Evolutionary conservation across 2,113 vertebrate genomes (phyloP).

Genomic region (Romanogobio albipinnatus): DNA sequence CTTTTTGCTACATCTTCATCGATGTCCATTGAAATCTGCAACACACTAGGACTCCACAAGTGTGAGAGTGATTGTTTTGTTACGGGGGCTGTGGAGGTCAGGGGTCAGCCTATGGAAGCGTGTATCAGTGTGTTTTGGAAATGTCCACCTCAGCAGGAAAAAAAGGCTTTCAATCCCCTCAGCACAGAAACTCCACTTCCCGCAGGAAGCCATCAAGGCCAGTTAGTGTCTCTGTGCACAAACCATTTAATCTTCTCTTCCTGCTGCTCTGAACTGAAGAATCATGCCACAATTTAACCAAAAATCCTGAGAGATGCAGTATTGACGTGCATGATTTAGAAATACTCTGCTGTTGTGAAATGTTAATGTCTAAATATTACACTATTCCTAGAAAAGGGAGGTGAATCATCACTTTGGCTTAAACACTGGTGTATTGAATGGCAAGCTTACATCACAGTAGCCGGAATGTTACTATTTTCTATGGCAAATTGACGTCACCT

Average conservation of each 20-base stretch:
- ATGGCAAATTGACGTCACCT: background rate
- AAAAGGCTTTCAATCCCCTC: constrained; percentile 45
- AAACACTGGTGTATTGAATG: background rate
- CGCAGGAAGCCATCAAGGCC: constrained; percentile 69
- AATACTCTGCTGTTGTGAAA: background rate
- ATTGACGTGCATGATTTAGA: background rate
- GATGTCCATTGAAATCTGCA: background rate
- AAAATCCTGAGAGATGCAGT: background rate
- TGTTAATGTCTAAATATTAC: constrained; percentile 17
- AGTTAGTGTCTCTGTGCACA: constrained; percentile 56
- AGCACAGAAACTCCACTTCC: constrained; percentile 66
- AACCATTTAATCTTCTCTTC: constrained; percentile 62
- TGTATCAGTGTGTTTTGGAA: constrained; percentile 60
- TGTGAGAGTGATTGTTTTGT: constrained; percentile 30
- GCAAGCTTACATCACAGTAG: background rate
- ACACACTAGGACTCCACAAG: background rate
- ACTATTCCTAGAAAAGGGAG: background rate
- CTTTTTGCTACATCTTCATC: background rate
- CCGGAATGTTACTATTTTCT: background rate
- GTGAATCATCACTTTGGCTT: constrained; percentile 11
- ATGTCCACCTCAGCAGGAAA: constrained; percentile 72
- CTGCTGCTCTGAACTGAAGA: constrained; percentile 44
- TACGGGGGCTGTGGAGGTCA: background rate
- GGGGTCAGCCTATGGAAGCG: constrained; percentile 57
- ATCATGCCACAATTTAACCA: background rate